Percentiles rank a stretch among this genome's conserved stretches.
Conservation (phyloP, 2,888 invertebrate species). For the Acanthosoma haemorrhoidale region DNA sequence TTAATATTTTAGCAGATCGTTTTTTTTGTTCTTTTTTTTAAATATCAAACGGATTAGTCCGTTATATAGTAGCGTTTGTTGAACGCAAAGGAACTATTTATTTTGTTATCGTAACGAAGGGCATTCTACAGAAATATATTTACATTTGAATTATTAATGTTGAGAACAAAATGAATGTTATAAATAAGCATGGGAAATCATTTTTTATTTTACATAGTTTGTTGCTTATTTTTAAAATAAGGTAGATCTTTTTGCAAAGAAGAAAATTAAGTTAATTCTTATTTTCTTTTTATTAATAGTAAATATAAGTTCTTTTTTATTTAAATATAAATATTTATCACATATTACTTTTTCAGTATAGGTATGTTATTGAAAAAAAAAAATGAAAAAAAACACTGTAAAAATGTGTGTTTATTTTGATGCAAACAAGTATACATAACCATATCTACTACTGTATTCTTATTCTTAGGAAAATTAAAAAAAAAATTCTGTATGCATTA, state of each 20-base stretch:
- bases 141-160: slow-evolving; percentile 26
- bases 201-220: slow-evolving; percentile 21
- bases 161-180: slow-evolving; percentile 19
- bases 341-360: slow-evolving; percentile 23
- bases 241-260: slow-evolving; percentile 8
- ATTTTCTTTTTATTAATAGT: slow-evolving; percentile 24
- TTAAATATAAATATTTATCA: slow-evolving; percentile 20
- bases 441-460: slow-evolving; percentile 1
- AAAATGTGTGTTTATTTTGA: slow-evolving; percentile 27
- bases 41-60: slow-evolving; percentile 12
- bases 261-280: slow-evolving; percentile 7
- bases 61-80: neutral
- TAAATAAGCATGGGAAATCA: slow-evolving; percentile 21
- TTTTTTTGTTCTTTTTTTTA: slow-evolving; percentile 6
- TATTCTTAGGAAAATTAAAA: slow-evolving; percentile 19
- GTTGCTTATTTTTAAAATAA: slow-evolving; percentile 22
- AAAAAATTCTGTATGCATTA: slow-evolving; percentile 16
- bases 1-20: slow-evolving; percentile 16
- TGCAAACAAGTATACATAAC: slow-evolving; percentile 27
- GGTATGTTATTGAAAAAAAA: neutral
- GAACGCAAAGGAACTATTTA: slow-evolving; percentile 17
- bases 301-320: slow-evolving; percentile 23
- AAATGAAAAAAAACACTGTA: neutral
- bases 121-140: slow-evolving; percentile 29
- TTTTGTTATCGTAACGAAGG: slow-evolving; percentile 31